Base-by-base conservation (phyloP, 2,888 invertebrate genomes). In the Bellardia pandia region DNA sequence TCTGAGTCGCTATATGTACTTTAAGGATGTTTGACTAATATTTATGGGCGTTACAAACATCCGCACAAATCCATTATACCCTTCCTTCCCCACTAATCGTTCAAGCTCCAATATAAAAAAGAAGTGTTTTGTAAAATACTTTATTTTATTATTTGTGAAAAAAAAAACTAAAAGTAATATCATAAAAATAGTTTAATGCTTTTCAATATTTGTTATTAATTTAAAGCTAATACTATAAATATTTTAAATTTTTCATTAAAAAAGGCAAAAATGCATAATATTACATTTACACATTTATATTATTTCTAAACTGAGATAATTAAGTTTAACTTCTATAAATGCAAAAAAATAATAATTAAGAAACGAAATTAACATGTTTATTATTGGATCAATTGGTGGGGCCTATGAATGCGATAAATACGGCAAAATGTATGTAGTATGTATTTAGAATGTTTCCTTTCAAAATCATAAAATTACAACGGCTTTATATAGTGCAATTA, bases 251-350 rank as follows among this genome's bases (percentile, higher is more conserved):
- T 71, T 37, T 45, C 30, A 16, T 7, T 58, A 80, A 85, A 45
- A 85, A 85, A 85, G 85, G 85, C 85, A 85, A 85, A 64, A 85
- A 85, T 85, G 69, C 79, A 71, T 79, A 48, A 68, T 62, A 23
- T 62, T 64, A 75, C 79, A 80, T 69, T 77, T 72, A 83, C 62
- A 83, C 69, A 81, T 77, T 56, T 53, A 58, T 66, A 56, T 78
- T 69, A 64, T 45, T 69, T 53, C 69, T 79, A 62, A 75, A 76
- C 45, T 75, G 75, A 60, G 66, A 51, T 48, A 37, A 56, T 66
- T 58, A 56, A 58, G 37, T 80, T 69, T 71, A 4, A 33, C 56
- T 79, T 68, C 45, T 37, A 14, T 53, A 68, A 74, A 74, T 74
- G 68, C 14, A 2, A 66, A 72, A 77, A 13, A 42, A 51, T 23